Percentiles rank a stretch among this genome's conserved stretches.
Conservation (phyloP, 2,797 vertebrate species). For the Loriculus beryllinus region DNA sequence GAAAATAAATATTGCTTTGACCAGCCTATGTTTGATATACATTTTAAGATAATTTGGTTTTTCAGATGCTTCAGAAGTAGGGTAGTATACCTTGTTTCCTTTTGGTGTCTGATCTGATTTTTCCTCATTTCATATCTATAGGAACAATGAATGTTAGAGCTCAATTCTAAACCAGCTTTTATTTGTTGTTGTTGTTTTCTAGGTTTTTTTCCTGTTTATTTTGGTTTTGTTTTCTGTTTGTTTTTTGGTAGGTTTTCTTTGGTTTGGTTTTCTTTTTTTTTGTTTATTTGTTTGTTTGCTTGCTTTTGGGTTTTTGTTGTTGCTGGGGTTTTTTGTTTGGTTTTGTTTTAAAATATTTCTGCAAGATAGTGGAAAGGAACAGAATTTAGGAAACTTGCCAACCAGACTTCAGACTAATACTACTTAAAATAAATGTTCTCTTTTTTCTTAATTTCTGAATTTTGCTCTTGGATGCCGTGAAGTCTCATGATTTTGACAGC, state of each 20-base stretch:
- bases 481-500: background rate
- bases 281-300: no score
- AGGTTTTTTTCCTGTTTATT: background rate
- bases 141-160: rapidly evolving
- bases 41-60: background rate
- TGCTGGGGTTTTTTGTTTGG: background rate
- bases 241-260: background rate
- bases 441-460: background rate
- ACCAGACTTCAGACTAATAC: background rate
- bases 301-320: no score
- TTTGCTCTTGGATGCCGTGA: background rate
- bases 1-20: background rate
- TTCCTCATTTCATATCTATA: background rate
- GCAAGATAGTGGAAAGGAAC: background rate
- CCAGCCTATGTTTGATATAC: background rate
- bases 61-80: background rate
- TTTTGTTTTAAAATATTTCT: background rate
- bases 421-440: background rate
- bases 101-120: background rate
- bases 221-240: background rate
- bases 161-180: background rate
- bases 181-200: background rate
- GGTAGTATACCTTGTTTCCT: background rate
- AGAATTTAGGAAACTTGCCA: background rate
- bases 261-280: background rate